Percentiles rank a stretch among this genome's conserved stretches.
These are phyloP conservation scores for Chelonus formosanus DNA, from an alignment of 2,888 invertebrate genomes.

Conservation along the genomic window DNA sequence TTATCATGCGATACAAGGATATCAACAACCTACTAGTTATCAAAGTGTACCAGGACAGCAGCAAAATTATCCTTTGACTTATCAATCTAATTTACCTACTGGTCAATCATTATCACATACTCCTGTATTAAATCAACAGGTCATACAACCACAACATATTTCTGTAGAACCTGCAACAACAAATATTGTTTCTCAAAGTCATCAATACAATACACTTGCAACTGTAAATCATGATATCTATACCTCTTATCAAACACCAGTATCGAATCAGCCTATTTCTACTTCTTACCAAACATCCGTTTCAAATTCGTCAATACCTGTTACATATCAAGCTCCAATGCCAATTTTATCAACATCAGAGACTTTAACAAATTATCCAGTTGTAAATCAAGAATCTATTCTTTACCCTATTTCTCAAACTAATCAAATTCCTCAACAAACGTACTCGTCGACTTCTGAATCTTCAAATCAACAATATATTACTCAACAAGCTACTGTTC, in stretches of 20 bases:
- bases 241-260: slow-evolving; percentile 13
- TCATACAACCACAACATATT: background rate
- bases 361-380: slow-evolving; percentile 1
- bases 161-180: slow-evolving; percentile 12
- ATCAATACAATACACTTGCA: slow-evolving; percentile 34
- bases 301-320: background rate
- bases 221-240: slow-evolving; percentile 21
- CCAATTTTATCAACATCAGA: background rate
- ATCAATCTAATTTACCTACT: slow-evolving; percentile 28
- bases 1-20: slow-evolving; percentile 17
- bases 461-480: slow-evolving; percentile 12
- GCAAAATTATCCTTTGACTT: slow-evolving; percentile 13
- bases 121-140: background rate
- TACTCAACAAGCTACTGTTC: slow-evolving; percentile 16
- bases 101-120: slow-evolving; percentile 21
- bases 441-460: slow-evolving; percentile 1
- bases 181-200: slow-evolving; percentile 31
- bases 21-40: slow-evolving; percentile 32
- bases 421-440: background rate
- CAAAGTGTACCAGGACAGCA: slow-evolving; percentile 25
- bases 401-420: background rate
- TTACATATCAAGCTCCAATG: background rate
- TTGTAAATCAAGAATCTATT: background rate
- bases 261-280: slow-evolving; percentile 5
- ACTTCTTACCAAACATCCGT: too few species aligned